Conservation (phyloP, 2,888 invertebrate genomes). For the Thecocarcelia acutangulata region DNA sequence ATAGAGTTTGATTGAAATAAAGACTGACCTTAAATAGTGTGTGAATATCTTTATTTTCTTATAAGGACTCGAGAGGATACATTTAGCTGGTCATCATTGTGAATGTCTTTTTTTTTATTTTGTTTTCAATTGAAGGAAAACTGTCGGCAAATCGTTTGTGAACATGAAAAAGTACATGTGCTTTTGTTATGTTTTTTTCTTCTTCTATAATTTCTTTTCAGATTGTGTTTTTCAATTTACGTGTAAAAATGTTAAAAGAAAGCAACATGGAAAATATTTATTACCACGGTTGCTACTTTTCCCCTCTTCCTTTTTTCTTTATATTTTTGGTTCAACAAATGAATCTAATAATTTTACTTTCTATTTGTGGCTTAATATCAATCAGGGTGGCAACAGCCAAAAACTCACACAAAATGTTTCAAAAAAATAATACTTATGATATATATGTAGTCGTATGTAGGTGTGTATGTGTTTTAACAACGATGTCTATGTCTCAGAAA, state of each 20-base stretch:
- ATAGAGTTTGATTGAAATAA: slow-evolving; percentile 22
- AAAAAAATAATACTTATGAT: slow-evolving; percentile 31
- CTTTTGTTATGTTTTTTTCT: slow-evolving; percentile 36
- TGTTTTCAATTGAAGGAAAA: neutral
- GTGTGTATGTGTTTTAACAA: slow-evolving; percentile 19
- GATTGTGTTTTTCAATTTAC: slow-evolving; percentile 49
- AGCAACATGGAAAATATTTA: slow-evolving; percentile 38
- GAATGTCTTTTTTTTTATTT: slow-evolving; percentile 19
- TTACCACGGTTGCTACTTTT: slow-evolving; percentile 32
- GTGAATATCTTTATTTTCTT: slow-evolving; percentile 61
- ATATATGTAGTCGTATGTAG: slow-evolving; percentile 9
- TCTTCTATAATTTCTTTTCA: slow-evolving; percentile 8
- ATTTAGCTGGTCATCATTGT: slow-evolving; percentile 62
- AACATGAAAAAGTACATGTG: slow-evolving; percentile 52
- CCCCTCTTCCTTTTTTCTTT: neutral
- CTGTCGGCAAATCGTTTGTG: slow-evolving; percentile 65
- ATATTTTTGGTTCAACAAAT: slow-evolving; percentile 20
- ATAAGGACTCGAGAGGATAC: slow-evolving; percentile 49
- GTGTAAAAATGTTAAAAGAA: slow-evolving; percentile 62
- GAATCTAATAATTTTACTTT: slow-evolving; percentile 52
- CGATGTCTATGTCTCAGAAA: slow-evolving; percentile 55
- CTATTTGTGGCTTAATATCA: slow-evolving; percentile 65
- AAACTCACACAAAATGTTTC: slow-evolving; percentile 23
- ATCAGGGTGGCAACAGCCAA: slow-evolving; percentile 70
- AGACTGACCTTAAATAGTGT: slow-evolving; percentile 41